A percentile compares a stretch with the other conserved stretches of the same genome.
Evolutionary conservation across 2,888 invertebrate species (phyloP).

Genomic region (Acanthosepion pharaonis): DNA sequence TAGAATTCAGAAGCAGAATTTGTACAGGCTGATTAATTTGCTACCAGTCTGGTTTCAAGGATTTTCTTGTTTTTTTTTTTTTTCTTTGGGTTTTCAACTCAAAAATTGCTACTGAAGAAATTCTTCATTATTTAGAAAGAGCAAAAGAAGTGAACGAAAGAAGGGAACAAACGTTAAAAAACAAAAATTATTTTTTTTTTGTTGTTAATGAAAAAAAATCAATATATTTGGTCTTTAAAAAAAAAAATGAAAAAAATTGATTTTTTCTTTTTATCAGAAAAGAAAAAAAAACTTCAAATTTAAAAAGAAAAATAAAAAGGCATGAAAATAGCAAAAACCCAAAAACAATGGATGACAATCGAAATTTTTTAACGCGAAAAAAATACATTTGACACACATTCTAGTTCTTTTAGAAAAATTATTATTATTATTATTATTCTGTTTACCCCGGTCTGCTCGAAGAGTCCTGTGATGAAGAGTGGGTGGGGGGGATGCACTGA

Average conservation of each 20-base stretch:
- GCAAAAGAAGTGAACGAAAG: background rate
- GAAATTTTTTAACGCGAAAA: background rate
- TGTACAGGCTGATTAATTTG: background rate
- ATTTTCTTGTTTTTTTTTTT: background rate
- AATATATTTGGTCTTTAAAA: background rate
- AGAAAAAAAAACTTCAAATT: background rate
- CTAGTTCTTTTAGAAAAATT: background rate
- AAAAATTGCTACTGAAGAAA: conserved; percentile 20
- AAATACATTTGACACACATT: background rate
- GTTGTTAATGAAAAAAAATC: background rate
- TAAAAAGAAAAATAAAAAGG: background rate
- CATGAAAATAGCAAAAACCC: background rate
- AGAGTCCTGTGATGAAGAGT: background rate
- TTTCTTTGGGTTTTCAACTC: conserved; percentile 3
- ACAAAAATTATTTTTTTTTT: background rate
- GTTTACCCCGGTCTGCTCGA: conserved; percentile 1
- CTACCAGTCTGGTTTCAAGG: background rate
- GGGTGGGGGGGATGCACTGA: background rate
- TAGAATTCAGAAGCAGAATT: background rate
- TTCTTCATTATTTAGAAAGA: background rate
- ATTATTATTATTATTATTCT: conserved; percentile 4
- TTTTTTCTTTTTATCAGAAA: background rate
- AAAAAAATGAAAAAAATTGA: background rate
- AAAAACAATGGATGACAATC: background rate
- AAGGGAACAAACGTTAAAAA: background rate